These are phyloP conservation scores for Notolabrus celidotus DNA, from an alignment of 2,797 vertebrate genomes.

Conservation along the genomic window DNA sequence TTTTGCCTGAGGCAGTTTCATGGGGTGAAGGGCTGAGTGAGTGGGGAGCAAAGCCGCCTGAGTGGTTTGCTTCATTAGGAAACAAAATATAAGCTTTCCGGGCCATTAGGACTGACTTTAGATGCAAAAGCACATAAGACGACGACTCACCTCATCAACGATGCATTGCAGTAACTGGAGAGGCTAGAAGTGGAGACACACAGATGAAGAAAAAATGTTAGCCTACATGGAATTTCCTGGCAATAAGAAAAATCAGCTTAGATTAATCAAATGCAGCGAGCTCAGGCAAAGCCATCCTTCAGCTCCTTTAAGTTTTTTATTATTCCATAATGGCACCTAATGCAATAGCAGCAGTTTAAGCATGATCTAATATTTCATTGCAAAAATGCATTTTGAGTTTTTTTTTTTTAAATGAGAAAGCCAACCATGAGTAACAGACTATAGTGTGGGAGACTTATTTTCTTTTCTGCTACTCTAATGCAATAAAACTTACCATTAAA, in stretches of 20 bases:
- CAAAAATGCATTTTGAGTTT: constrained; percentile 95
- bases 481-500: constrained; percentile 99
- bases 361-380: constrained; percentile 89
- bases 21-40: constrained; percentile 90
- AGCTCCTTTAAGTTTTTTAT: constrained; percentile 92
- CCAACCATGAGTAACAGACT: constrained; percentile 92
- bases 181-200: constrained; percentile 89
- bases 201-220: constrained; percentile 84
- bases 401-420: constrained; percentile 93
- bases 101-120: constrained; percentile 99
- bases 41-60: constrained; percentile 88
- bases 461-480: constrained; percentile 68
- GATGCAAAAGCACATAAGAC: constrained; percentile 99
- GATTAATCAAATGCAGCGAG: constrained; percentile 97
- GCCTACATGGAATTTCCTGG: constrained; percentile 91
- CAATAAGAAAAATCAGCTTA: constrained; percentile 95
- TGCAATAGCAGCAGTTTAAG: constrained; percentile 96
- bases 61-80: constrained; percentile 98
- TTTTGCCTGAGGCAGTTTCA: constrained; percentile 74
- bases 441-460: constrained; percentile 82
- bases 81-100: constrained; percentile 98
- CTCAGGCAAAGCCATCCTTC: constrained; percentile 89
- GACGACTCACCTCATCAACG: constrained; percentile 99
- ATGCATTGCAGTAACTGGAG: constrained; percentile 99
- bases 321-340: constrained; percentile 97